These are phyloP conservation scores for Epinephelus awoara DNA, from an alignment of 2,797 vertebrate species.

Conservation along the genomic window DNA sequence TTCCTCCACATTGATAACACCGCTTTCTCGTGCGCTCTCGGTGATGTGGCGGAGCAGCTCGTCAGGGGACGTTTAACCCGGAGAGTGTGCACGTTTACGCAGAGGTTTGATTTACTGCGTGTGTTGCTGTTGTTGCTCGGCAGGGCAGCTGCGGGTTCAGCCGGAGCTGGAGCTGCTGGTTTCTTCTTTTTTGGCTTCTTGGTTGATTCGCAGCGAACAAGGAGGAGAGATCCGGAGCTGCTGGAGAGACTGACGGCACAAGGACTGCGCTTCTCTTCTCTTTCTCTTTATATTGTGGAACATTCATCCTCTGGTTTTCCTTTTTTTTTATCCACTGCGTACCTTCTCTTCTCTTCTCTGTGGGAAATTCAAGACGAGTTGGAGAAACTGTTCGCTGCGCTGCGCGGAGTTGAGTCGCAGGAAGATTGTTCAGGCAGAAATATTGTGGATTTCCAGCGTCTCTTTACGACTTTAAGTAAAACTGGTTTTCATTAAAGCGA, in stretches of 20 bases:
- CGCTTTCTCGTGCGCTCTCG: conserved; percentile 58
- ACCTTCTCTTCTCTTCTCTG: conserved; percentile 11
- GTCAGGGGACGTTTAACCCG: conserved; percentile 37
- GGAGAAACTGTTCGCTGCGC: conserved; percentile 46
- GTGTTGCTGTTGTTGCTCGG: background rate
- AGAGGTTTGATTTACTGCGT: conserved; percentile 64
- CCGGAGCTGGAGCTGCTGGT: conserved; percentile 42
- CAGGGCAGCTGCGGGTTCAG: conserved; percentile 23
- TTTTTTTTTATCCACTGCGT: background rate
- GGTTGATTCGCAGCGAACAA: conserved; percentile 28
- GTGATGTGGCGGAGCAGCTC: conserved; percentile 62
- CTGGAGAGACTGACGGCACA: background rate
- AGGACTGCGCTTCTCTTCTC: conserved; percentile 11
- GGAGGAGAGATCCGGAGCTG: conserved; percentile 20
- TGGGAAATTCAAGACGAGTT: conserved; percentile 47
- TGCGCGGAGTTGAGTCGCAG: conserved; percentile 39
- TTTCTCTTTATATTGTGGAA: background rate
- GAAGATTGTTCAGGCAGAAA: conserved; percentile 9
- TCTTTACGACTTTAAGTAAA: background rate
- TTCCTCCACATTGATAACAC: conserved; percentile 33
- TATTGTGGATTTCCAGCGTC: conserved; percentile 2
- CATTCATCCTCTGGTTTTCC: conserved; percentile 3
- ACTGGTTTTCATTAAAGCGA: background rate
- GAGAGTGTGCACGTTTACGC: conserved; percentile 52
- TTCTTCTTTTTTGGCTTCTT: conserved; percentile 22